Conservation (phyloP, 2,113 vertebrate species). For the Paracanthobrama guichenoti region DNA sequence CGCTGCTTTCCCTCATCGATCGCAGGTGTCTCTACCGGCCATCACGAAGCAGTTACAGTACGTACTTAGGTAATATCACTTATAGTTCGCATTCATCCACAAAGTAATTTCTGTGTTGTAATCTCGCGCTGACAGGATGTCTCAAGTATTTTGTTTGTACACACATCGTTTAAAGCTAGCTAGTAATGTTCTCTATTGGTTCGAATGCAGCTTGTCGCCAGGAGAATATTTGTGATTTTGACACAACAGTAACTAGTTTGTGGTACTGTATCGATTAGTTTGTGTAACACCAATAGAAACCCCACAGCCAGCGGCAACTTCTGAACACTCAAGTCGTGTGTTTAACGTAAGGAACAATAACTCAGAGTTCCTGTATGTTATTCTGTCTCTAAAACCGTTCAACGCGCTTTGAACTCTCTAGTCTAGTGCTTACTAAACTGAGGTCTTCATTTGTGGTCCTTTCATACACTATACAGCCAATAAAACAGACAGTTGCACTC, state of each 20-base stretch:
- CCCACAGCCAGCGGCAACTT: background rate
- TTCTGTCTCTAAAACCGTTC: background rate
- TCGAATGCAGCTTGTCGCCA: background rate
- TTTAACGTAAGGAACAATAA: background rate
- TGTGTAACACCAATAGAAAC: background rate
- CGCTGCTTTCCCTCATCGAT: background rate
- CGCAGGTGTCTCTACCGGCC: conserved; percentile 18
- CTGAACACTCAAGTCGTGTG: background rate
- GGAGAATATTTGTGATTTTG: background rate
- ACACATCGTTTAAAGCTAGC: background rate
- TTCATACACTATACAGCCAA: background rate
- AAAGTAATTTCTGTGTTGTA: background rate
- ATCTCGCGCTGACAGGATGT: background rate
- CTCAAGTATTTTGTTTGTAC: background rate
- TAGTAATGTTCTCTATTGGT: background rate
- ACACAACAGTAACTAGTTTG: no score
- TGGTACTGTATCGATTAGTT: background rate
- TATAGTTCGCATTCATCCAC: background rate
- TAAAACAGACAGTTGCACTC: background rate
- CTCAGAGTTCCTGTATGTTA: background rate
- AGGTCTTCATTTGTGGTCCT: background rate
- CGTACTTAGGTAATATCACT: conserved; percentile 1
- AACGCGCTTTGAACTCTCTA: background rate
- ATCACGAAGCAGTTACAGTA: background rate
- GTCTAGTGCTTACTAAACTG: background rate